Base-by-base conservation (phyloP, 1,140 invertebrate species). In the Melitaea cinxia region DNA sequence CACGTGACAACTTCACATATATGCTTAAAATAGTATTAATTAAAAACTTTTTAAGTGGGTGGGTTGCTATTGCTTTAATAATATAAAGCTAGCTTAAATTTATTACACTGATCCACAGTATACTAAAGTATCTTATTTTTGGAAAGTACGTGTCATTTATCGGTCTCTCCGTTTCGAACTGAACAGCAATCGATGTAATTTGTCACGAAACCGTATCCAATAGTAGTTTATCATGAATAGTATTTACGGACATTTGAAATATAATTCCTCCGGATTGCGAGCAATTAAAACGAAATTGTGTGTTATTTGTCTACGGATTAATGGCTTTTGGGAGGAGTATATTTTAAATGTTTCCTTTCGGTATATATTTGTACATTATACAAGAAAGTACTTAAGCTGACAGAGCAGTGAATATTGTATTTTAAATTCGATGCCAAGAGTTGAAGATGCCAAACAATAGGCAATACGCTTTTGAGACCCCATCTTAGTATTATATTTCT, bases 361-460 rank as follows among this genome's bases (percentile, higher is more conserved):
- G 59, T 66, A 68, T 80, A 59, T 74, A 78, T 89, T 80, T 79
- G 80, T 88, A 80, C 65, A 65, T 84, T 83, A 80, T 78, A 75
- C 72, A 70, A 65, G 72, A 67, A 75, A 76, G 82, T 83, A 77
- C 78, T 83, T 84, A 84, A 78, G 77, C 82, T 85, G 82, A 86
- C 81, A 83, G 62, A 65, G 80, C 77, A 81, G 71, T 80, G 63
- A 77, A 68, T 68, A 64, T 70, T 72, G 73, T 78, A 73, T 81
- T 77, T 77, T 73, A 84, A 68, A 78, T 82, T 79, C 69, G 78
- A 88, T 89, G 87, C 87, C 87, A 89, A 89, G 72, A 87, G 77
- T 75, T 72, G 72, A 75, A 86, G 82, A 88, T 87, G 87, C 85
- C 87, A 89, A 87, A 83, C 82, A 88, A 87, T 88, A 87, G 82